A percentile compares a stretch with the other conserved stretches of the same genome.
These are phyloP conservation scores for Mixornis gularis DNA, from an alignment of 2,113 vertebrate genomes.

Conservation along the genomic window DNA sequence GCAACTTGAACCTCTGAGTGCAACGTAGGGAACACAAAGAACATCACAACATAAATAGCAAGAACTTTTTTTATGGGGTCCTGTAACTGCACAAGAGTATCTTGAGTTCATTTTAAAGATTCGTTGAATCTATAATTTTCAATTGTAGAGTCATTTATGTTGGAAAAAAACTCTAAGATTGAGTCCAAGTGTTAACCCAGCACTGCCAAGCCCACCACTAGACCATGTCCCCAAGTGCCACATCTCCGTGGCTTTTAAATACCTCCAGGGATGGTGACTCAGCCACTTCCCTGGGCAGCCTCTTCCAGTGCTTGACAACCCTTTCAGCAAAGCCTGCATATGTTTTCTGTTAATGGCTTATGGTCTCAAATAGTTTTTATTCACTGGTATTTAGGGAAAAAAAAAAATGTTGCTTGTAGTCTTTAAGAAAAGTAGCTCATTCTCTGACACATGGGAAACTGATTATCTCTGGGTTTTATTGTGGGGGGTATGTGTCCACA, in stretches of 20 bases:
- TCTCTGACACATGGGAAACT: slow-evolving; percentile 45
- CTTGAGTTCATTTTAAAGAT: slow-evolving; percentile 13
- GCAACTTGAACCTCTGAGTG: not conserved
- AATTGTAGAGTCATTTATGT: not conserved
- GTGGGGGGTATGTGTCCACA: not conserved
- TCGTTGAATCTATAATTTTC: slow-evolving; percentile 2
- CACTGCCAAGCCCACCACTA: not conserved
- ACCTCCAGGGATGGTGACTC: not conserved
- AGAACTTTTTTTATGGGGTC: not conserved
- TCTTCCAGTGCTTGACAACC: not conserved
- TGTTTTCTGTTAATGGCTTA: slow-evolving; percentile 60
- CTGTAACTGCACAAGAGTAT: not conserved
- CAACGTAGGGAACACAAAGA: fast-evolving
- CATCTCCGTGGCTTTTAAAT: not conserved
- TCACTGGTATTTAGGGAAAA: slow-evolving; percentile 44
- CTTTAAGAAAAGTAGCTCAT: slow-evolving; percentile 26
- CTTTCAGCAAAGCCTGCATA: slow-evolving; percentile 10
- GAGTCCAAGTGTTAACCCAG: not conserved
- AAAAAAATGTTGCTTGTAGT: slow-evolving; percentile 29
- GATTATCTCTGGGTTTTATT: slow-evolving; percentile 43
- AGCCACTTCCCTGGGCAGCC: not conserved
- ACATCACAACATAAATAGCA: not conserved
- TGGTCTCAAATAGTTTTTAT: slow-evolving; percentile 38
- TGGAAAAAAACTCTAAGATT: not conserved
- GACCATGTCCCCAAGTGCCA: not conserved